phyloP scores from a whole-genome alignment of 2,113 vertebrate species.

The Hippolais icterina region DNA sequence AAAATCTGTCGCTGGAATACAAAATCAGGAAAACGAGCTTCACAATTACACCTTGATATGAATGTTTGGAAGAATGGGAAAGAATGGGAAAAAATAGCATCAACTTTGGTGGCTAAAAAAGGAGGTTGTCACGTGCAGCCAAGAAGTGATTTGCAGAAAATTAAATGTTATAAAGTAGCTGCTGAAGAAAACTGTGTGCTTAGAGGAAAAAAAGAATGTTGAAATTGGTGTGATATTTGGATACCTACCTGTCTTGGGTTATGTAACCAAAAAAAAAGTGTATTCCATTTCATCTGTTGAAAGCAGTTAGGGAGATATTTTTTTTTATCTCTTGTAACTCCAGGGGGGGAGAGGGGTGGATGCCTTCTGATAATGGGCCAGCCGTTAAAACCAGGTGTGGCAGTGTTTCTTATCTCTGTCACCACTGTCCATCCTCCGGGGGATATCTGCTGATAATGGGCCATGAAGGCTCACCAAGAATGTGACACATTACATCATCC shows the following conservation, averaged over 20 bases:
- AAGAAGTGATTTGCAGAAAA: background rate
- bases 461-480: too few relatives aligned
- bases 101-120: background rate
- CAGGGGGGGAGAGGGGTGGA: too few relatives aligned
- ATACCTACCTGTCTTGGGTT: background rate
- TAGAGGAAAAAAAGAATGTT: background rate
- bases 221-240: background rate
- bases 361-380: too few relatives aligned
- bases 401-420: too few relatives aligned
- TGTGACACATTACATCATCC: too few relatives aligned
- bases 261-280: too few relatives aligned
- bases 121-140: background rate
- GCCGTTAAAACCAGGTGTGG: too few relatives aligned
- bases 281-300: too few relatives aligned
- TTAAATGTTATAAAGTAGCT: background rate
- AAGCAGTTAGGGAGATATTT: too few relatives aligned
- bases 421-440: too few relatives aligned
- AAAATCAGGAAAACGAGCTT: background rate
- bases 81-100: background rate
- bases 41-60: background rate
- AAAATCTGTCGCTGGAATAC: background rate
- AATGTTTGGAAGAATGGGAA: background rate
- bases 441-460: too few relatives aligned
- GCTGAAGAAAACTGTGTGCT: background rate
- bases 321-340: too few relatives aligned